These are phyloP conservation scores for Micromussa lordhowensis DNA, from an alignment of 92 coral and sea anemone species.

Conservation along the genomic window DNA sequence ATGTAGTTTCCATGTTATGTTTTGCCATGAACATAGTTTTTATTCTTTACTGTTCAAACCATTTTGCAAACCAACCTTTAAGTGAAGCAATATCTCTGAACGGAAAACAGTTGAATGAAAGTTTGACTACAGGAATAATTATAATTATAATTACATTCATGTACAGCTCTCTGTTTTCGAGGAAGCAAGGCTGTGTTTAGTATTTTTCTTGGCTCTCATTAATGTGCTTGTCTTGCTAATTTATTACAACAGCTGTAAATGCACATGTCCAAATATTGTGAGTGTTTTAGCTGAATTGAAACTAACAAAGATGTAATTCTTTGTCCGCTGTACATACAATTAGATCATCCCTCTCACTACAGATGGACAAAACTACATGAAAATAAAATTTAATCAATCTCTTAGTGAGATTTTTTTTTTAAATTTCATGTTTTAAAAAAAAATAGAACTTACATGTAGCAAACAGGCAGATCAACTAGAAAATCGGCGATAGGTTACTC, in stretches of 20 bases:
- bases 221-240: not conserved
- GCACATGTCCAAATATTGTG: not conserved
- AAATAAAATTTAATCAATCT: too few relatives aligned
- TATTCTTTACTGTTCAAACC: not conserved
- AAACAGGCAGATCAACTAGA: too few relatives aligned
- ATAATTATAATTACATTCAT: not conserved
- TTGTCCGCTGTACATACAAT: not conserved
- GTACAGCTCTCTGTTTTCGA: not conserved
- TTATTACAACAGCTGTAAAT: too few relatives aligned
- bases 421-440: too few relatives aligned
- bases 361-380: not conserved
- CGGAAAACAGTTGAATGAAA: not conserved
- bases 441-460: too few relatives aligned
- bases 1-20: too few relatives aligned
- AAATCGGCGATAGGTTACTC: too few relatives aligned
- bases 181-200: not conserved
- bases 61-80: not conserved
- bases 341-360: not conserved
- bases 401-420: too few relatives aligned
- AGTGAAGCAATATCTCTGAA: not conserved
- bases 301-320: not conserved
- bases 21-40: too few relatives aligned
- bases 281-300: not conserved
- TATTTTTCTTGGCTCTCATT: not conserved
- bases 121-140: not conserved